phyloP scores from a whole-genome alignment of 1,140 invertebrate genomes.

The Lepidurus packardi region DNA sequence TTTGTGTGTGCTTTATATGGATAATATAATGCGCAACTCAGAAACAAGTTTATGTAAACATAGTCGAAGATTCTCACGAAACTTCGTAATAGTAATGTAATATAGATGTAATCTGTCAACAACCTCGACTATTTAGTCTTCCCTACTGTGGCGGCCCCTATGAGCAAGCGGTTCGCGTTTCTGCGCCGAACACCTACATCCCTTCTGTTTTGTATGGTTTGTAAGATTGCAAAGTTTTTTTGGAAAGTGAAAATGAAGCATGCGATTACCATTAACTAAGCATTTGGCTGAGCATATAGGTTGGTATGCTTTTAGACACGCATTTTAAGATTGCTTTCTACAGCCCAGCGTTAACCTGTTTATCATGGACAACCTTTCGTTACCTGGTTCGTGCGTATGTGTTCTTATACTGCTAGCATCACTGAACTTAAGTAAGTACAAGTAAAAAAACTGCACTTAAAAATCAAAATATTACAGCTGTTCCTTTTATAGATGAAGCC shows the following conservation, averaged over 20 bases:
- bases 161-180: too few species aligned
- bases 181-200: too few species aligned
- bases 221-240: too few species aligned
- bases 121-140: too few species aligned
- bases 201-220: too few species aligned
- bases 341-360: background rate
- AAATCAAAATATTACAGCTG: background rate
- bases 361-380: background rate
- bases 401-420: background rate
- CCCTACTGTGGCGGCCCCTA: too few species aligned
- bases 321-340: background rate
- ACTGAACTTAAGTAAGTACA: background rate
- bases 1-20: too few species aligned
- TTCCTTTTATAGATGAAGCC: background rate
- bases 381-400: background rate
- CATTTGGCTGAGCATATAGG: background rate
- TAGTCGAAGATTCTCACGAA: too few species aligned
- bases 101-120: too few species aligned
- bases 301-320: background rate
- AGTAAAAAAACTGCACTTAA: background rate
- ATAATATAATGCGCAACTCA: too few species aligned
- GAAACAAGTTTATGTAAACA: too few species aligned
- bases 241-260: background rate
- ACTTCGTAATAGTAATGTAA: too few species aligned
- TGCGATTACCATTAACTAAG: background rate